A percentile compares a stretch with the other conserved stretches of the same genome.
Evolutionary conservation across 2,113 vertebrate species (phyloP).

Genomic region (Calyptommatus sinebrachiatus): DNA sequence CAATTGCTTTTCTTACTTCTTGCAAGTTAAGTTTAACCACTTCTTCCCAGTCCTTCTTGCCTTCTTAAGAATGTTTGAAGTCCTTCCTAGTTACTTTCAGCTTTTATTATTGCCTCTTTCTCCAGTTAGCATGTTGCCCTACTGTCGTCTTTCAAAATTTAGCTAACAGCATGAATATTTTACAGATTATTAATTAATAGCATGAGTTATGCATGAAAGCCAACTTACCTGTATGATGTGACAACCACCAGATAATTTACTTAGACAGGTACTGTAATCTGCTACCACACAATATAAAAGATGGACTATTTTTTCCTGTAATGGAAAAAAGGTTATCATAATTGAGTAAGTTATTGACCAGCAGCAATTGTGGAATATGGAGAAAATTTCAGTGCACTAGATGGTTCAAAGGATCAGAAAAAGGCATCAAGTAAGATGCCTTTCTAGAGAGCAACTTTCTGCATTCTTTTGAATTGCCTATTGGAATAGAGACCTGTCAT

Average conservation of each 20-base stretch:
- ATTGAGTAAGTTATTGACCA: too few species aligned
- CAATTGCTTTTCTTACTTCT: constrained; percentile 20
- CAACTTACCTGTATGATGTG: background rate
- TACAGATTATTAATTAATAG: constrained; percentile 23
- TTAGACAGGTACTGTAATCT: background rate
- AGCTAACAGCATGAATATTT: constrained; percentile 70
- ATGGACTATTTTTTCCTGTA: too few species aligned
- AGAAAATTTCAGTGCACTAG: too few species aligned
- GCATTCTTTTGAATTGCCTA: too few species aligned
- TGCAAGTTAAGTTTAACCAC: constrained; percentile 11
- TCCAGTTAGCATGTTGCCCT: constrained; percentile 71
- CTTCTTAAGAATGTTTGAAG: constrained; percentile 44
- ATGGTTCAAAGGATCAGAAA: too few species aligned
- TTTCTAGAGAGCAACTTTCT: too few species aligned
- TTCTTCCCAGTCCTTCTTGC: constrained; percentile 24
- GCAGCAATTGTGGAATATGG: too few species aligned
- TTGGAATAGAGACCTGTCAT: too few species aligned
- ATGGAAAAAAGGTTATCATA: too few species aligned
- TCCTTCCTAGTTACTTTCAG: constrained; percentile 3
- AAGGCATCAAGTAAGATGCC: too few species aligned
- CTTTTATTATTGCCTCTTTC: constrained; percentile 22
- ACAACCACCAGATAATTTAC: background rate
- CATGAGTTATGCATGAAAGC: constrained; percentile 55
- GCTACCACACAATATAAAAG: background rate
- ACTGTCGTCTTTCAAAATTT: constrained; percentile 32